Conservation (phyloP, 2,113 vertebrate genomes). For the Ictidomys tridecemlineatus region DNA sequence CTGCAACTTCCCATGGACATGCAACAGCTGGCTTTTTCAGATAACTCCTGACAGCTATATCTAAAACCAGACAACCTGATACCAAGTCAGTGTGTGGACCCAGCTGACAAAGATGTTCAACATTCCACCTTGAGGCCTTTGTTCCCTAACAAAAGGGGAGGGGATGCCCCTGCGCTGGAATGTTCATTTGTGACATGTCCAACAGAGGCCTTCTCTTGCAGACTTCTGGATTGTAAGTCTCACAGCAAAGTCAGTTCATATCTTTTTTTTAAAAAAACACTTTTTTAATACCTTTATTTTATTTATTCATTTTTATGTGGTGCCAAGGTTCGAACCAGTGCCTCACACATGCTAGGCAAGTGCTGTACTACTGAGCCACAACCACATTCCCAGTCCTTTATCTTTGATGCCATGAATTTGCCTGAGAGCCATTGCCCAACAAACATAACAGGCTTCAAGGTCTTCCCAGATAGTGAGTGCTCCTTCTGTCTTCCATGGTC, state of each 20-base stretch:
- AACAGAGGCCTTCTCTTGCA: slow-evolving; percentile 53
- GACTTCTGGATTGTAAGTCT: background rate
- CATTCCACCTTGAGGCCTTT: background rate
- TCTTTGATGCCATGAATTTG: background rate
- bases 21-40: slow-evolving; percentile 18
- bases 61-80: background rate
- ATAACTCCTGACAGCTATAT: slow-evolving; percentile 32
- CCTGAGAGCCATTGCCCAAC: background rate
- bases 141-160: background rate
- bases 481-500: background rate
- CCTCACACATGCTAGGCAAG: too few species aligned
- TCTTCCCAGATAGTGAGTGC: background rate
- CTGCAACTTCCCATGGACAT: background rate
- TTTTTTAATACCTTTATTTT: too few species aligned
- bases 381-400: background rate
- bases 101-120: background rate
- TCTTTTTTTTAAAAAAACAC: too few species aligned
- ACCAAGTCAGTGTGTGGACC: background rate
- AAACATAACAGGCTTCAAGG: background rate
- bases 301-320: too few species aligned
- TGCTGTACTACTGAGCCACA: too few species aligned
- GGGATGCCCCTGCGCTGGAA: background rate
- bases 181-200: background rate
- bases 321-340: too few species aligned
- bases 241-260: background rate